A percentile compares a stretch with the other conserved stretches of the same genome.
Evolutionary conservation across 1,140 invertebrate species (phyloP).

Genomic region (Branchinecta lynchi): DNA sequence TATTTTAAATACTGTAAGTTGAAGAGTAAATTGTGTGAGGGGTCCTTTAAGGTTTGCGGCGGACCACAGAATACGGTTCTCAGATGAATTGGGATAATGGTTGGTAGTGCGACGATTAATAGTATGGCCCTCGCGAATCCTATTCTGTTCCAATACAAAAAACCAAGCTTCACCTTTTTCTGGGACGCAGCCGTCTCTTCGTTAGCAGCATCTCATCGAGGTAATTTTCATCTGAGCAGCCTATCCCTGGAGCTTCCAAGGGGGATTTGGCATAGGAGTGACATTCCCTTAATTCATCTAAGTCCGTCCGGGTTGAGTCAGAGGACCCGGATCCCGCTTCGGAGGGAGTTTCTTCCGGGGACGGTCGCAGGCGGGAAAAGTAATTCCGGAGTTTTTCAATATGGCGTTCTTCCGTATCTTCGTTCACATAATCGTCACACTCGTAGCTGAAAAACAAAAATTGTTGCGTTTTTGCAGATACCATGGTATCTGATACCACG

Average conservation of each 20-base stretch:
- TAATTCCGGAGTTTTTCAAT: slow-evolving; percentile 43
- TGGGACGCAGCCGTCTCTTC: neutral
- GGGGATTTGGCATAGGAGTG: slow-evolving; percentile 2
- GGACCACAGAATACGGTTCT: too few relatives aligned
- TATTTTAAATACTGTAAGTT: too few relatives aligned
- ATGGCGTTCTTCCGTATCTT: slow-evolving; percentile 46
- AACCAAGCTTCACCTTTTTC: neutral
- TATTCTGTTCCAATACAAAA: too few relatives aligned
- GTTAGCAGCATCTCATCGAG: neutral
- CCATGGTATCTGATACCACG: too few relatives aligned
- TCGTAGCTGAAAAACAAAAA: slow-evolving; percentile 44
- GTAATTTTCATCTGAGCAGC: neutral
- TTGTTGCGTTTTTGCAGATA: too few relatives aligned
- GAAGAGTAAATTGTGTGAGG: too few relatives aligned
- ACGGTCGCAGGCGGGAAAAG: neutral
- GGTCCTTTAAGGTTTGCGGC: too few relatives aligned
- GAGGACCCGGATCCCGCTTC: neutral
- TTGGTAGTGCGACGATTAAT: too few relatives aligned
- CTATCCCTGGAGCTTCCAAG: neutral
- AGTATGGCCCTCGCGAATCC: too few relatives aligned
- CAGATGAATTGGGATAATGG: too few relatives aligned
- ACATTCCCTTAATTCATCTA: neutral
- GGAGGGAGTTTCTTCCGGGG: neutral
- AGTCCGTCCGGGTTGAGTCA: neutral
- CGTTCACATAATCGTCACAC: slow-evolving; percentile 63